Conservation (phyloP, 2,888 invertebrate genomes). For the Hipparchia semele region DNA sequence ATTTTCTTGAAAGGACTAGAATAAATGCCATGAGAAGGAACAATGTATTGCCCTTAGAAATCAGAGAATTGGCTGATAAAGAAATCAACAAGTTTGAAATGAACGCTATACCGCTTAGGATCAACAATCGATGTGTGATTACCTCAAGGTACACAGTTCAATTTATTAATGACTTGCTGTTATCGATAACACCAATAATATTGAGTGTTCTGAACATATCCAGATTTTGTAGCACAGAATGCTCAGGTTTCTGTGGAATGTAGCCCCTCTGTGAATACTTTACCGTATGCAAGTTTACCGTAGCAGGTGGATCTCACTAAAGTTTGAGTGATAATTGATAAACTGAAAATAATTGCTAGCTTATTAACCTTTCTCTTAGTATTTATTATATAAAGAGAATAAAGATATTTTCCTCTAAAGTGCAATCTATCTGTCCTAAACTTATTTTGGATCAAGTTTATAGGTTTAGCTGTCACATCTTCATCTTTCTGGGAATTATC, state of each 20-base stretch:
- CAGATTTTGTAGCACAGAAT: no score
- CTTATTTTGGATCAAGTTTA: not conserved
- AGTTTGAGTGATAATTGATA: not conserved
- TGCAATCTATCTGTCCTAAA: not conserved
- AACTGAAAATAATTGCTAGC: not conserved
- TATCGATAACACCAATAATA: no score
- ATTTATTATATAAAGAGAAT: no score
- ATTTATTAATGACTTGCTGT: not conserved
- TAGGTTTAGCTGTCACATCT: not conserved
- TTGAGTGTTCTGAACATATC: no score
- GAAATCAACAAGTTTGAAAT: constrained; percentile 91
- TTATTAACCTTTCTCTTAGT: no score
- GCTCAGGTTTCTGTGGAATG: no score
- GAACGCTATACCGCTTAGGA: constrained; percentile 86
- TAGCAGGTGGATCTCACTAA: no score
- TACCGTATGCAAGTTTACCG: no score
- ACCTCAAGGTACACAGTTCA: constrained; percentile 86
- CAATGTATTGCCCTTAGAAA: constrained; percentile 91
- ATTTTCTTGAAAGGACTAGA: constrained; percentile 90
- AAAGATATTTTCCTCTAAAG: no score
- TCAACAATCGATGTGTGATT: constrained; percentile 91
- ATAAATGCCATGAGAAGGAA: constrained; percentile 93
- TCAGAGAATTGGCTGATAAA: constrained; percentile 89
- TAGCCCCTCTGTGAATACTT: no score
- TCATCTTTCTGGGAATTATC: no score